phyloP scores from a whole-genome alignment of 2,113 vertebrate genomes.

The Cricetomys ansorgei region DNA sequence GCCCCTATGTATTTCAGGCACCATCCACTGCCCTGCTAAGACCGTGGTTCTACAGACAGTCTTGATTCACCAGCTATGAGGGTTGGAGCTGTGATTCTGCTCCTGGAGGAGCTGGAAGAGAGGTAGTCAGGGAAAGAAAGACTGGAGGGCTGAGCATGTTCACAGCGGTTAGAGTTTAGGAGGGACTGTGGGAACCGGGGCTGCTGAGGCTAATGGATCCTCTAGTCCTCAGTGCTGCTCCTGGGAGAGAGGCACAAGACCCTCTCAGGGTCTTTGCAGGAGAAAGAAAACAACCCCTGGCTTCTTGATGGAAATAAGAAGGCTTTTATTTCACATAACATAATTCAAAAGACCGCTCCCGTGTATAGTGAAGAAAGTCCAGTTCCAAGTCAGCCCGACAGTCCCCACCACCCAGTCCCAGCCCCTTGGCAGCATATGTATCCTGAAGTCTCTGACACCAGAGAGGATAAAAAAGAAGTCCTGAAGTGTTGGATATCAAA shows the following conservation, averaged over 20 bases:
- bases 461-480: neutral
- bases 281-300: neutral
- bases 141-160: neutral
- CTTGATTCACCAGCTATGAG: neutral
- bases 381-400: neutral
- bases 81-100: neutral
- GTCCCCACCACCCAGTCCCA: neutral
- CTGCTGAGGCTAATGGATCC: neutral
- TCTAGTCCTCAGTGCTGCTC: neutral
- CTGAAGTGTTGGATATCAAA: neutral
- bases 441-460: conserved; percentile 13
- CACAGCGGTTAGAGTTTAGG: neutral
- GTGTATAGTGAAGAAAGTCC: neutral
- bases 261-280: neutral
- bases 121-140: neutral
- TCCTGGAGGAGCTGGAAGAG: neutral
- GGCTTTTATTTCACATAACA: neutral
- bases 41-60: neutral
- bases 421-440: neutral
- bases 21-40: neutral
- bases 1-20: neutral
- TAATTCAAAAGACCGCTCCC: neutral
- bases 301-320: neutral
- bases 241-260: neutral
- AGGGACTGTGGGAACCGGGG: neutral